Base-by-base conservation (phyloP, 1,140 invertebrate species). In the Bemisia tabaci region DNA sequence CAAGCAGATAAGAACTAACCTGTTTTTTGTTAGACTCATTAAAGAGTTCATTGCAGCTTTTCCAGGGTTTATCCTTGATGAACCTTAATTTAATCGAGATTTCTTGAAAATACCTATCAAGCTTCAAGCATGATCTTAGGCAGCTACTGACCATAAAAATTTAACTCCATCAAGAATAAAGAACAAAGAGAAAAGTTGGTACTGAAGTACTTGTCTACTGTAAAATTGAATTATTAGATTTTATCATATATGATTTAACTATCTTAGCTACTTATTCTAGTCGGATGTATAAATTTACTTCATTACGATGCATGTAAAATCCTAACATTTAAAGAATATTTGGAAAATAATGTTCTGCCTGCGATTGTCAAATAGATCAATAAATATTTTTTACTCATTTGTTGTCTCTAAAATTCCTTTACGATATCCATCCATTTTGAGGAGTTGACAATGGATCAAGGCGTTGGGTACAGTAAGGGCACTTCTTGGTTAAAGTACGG, bases 381-480 rank as follows among this genome's bases (percentile, higher is more conserved):
- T 48, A 48, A 48, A 48, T 48, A 48, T 48, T 48, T 48, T 48
- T 48, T 48, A 48, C 33, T 48, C 33, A 48, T 48, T n/a, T n/a
- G n/a, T n/a, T n/a, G n/a, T n/a, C n/a, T n/a, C n/a, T n/a, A n/a
- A n/a, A n/a, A n/a, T n/a, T n/a, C n/a, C n/a, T n/a, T n/a, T n/a
- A n/a, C n/a, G n/a, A n/a, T n/a, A n/a, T n/a, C n/a, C n/a, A n/a
- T n/a, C n/a, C n/a, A n/a, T n/a, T n/a, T n/a, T n/a, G n/a, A n/a
- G n/a, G n/a, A n/a, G n/a, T n/a, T n/a, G n/a, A n/a, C n/a, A n/a
- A n/a, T n/a, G n/a, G n/a, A n/a, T n/a, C n/a, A n/a, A n/a, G n/a
- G n/a, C n/a, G n/a, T n/a, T n/a, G n/a, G n/a, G n/a, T n/a, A n/a
- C n/a, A n/a, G n/a, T n/a, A n/a, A n/a, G n/a, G n/a, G n/a, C n/a